Evolutionary conservation across 2,113 vertebrate genomes (phyloP).

Genomic region (Picathartes gymnocephalus): DNA sequence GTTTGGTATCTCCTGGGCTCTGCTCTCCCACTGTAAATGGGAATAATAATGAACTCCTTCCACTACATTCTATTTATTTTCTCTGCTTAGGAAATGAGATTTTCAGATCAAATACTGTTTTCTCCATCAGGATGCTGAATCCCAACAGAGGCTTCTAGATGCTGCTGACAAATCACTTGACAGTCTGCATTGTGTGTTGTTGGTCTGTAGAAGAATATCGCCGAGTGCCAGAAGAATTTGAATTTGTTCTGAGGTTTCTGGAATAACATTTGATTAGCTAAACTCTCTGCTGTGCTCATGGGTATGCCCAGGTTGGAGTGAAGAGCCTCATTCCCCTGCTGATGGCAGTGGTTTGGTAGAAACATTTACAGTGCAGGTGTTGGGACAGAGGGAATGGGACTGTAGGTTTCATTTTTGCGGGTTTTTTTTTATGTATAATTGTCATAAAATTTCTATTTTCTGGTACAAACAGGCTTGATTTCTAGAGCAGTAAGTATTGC

Average conservation of each 20-base stretch:
- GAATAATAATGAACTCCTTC: background rate
- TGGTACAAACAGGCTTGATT: background rate
- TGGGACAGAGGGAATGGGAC: background rate
- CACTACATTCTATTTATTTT: background rate
- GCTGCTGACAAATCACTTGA: background rate
- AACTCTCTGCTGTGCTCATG: background rate
- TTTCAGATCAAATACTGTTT: background rate
- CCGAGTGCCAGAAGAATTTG: background rate
- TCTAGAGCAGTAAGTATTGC: background rate
- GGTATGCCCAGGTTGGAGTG: background rate
- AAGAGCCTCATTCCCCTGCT: background rate
- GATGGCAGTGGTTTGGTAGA: background rate
- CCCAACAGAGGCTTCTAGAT: background rate
- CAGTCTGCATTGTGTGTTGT: background rate
- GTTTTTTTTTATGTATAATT: background rate
- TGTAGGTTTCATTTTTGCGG: too few species aligned
- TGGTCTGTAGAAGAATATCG: background rate
- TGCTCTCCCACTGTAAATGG: background rate
- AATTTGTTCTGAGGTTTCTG: background rate
- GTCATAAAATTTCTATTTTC: background rate
- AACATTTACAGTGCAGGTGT: background rate
- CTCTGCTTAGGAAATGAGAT: background rate
- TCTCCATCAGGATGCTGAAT: background rate
- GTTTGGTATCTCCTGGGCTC: background rate
- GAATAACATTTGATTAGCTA: background rate